These are phyloP conservation scores for Dolichallabes microphthalmus DNA, from an alignment of 2,113 vertebrate species.

Conservation along the genomic window DNA sequence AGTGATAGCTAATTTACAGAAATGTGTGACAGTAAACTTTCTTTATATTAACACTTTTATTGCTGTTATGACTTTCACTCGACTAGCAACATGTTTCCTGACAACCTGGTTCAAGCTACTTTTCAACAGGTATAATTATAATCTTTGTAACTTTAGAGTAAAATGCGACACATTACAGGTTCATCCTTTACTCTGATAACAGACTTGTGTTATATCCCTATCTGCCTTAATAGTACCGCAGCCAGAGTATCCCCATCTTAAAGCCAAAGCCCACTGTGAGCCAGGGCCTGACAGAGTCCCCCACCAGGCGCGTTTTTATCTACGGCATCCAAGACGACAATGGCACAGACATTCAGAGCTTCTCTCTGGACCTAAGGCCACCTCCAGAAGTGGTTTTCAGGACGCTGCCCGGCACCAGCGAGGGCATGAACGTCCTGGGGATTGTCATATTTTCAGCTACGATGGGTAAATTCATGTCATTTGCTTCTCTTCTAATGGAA, in stretches of 20 bases:
- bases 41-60: too few relatives aligned
- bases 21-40: too few relatives aligned
- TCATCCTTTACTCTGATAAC: neutral
- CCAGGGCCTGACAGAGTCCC: conserved; percentile 71
- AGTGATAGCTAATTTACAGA: too few relatives aligned
- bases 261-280: conserved; percentile 76
- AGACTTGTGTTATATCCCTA: neutral
- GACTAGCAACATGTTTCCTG: conserved; percentile 97
- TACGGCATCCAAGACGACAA: conserved; percentile 93
- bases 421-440: conserved; percentile 97
- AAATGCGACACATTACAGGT: neutral
- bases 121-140: conserved; percentile 99
- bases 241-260: conserved; percentile 81
- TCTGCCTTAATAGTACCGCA: conserved; percentile 82
- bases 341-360: conserved; percentile 85
- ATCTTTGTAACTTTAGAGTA: neutral
- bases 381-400: conserved; percentile 89
- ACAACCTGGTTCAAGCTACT: conserved; percentile 94
- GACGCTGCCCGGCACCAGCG: conserved; percentile 88
- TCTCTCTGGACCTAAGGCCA: conserved; percentile 90
- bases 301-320: conserved; percentile 78
- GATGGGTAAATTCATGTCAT: conserved; percentile 81
- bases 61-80: conserved; percentile 20
- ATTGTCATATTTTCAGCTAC: conserved; percentile 97
- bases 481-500: neutral